Evolutionary conservation across 2,888 invertebrate genomes (phyloP).

Genomic region (Cephus pygmeus): DNA sequence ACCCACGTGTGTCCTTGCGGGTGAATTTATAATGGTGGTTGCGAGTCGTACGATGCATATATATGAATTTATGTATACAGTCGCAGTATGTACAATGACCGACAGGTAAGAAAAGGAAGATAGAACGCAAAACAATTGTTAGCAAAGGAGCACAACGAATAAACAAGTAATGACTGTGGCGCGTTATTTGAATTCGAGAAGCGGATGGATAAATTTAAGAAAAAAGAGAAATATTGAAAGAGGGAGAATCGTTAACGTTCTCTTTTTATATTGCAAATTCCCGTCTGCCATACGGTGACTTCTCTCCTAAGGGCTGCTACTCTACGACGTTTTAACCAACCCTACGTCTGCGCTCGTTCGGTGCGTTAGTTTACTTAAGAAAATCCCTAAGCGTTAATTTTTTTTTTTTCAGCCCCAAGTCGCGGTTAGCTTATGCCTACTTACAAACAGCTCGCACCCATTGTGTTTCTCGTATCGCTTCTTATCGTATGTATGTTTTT

Average conservation of each 20-base stretch:
- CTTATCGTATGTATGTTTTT: constrained; percentile 4
- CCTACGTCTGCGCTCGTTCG: not conserved
- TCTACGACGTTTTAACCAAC: not conserved
- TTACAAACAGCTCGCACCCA: not conserved
- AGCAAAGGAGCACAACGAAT: not conserved
- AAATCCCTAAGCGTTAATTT: constrained; percentile 19
- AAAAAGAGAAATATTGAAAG: not conserved
- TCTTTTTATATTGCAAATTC: not conserved
- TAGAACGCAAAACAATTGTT: not conserved
- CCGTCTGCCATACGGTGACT: not conserved
- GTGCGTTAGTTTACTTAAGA: not conserved
- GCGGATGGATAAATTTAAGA: not conserved
- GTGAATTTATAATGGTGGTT: not conserved
- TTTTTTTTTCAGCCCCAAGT: constrained; percentile 16
- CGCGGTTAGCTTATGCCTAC: constrained; percentile 12
- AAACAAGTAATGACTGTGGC: not conserved
- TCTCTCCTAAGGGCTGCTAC: not conserved
- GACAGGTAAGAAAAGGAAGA: not conserved
- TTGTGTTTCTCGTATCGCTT: constrained; percentile 24
- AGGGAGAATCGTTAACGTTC: not conserved
- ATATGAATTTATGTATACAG: too few relatives aligned
- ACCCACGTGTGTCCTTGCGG: not conserved
- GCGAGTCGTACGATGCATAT: not conserved
- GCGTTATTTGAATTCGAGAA: not conserved
- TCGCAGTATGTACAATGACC: too few relatives aligned